A percentile compares a stretch with the other conserved stretches of the same genome.
These are phyloP conservation scores for Epsilonema sp. DNA, from an alignment of 2,888 invertebrate genomes.

Conservation along the genomic window DNA sequence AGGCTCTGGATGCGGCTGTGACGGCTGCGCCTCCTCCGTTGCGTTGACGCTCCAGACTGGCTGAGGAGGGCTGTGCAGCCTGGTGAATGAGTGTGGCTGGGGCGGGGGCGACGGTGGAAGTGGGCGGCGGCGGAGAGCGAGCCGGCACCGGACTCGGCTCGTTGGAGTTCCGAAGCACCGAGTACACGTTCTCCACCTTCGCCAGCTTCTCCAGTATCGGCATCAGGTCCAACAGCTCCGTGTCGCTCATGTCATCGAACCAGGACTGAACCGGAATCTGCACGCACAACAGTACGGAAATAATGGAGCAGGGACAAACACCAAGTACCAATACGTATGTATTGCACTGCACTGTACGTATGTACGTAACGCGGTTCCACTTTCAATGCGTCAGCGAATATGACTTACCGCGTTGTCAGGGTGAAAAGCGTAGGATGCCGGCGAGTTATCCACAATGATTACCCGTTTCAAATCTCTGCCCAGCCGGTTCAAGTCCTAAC, in stretches of 20 bases:
- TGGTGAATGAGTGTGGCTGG: not conserved
- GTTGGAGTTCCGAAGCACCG: slow-evolving; percentile 2
- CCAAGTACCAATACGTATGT: too few relatives aligned
- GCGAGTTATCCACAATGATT: slow-evolving; percentile 97
- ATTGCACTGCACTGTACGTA: too few relatives aligned
- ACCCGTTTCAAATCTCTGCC: slow-evolving; percentile 88
- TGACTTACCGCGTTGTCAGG: slow-evolving; percentile 97
- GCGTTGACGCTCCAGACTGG: too few relatives aligned
- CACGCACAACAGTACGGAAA: slow-evolving; percentile 8
- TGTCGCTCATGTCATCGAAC: slow-evolving; percentile 98
- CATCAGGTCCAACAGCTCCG: slow-evolving; percentile 83
- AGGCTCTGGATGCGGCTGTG: too few relatives aligned
- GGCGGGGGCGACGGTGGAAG: not conserved
- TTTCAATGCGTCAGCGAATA: too few relatives aligned
- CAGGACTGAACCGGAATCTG: slow-evolving; percentile 90
- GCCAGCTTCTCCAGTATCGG: slow-evolving; percentile 93
- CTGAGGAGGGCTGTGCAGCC: too few relatives aligned
- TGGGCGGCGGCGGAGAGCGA: too few relatives aligned
- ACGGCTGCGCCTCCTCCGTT: too few relatives aligned
- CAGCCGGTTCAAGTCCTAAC: slow-evolving; percentile 84
- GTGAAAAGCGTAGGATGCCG: slow-evolving; percentile 99
- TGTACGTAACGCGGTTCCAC: too few relatives aligned
- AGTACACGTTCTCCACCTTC: slow-evolving; percentile 69
- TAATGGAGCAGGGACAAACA: too few relatives aligned
- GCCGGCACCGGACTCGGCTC: slow-evolving; percentile 2